Evolutionary conservation across 2,888 invertebrate genomes (phyloP), one percentile per base, ranked within the genome.

Genomic region (Leptopilina myrica): DNA sequence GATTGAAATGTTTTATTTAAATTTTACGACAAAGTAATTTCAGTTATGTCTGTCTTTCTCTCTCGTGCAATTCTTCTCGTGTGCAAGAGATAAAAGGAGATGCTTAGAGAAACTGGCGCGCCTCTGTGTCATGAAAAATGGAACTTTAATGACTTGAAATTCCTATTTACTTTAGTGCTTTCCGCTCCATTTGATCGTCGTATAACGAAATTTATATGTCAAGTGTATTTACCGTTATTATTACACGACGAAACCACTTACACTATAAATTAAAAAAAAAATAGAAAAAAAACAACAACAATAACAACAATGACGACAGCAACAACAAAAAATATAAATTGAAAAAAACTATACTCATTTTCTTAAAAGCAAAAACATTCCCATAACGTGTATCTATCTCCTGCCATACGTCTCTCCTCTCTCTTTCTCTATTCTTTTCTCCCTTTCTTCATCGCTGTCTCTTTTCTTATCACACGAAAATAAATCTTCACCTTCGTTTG

Each of bases 161-260:
- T 73, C 26, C 73, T 56, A 73, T 73, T 73, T 40, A 53, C 20
- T 73, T 73, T 73, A 73, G 33, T 73, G 56, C 73, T 73, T n/a
- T 73, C 69, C n/a, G n/a, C 56, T 56, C n/a, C 56, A 73, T 73
- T 73, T 33, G 73, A 56, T n/a, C 9, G 8, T 73, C 56, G n/a
- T 40, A 49, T 49, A 40, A 56, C 56, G 26, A 53, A 33, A 73
- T 56, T n/a, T 53, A 33, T 73, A 73, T 33, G 73, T 15, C 53
- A 73, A 49, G 53, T 73, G 14, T 33, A 73, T n/a, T 9, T 49
- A 14, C 56, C 56, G n/a, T 15, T 12, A 73, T 26, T 53, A 73
- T 8, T 56, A 33, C 26, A 53, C 11, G 26, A 26, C 20, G 8
- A 11, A 64, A 12, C 33, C 64, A 12, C 20, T 62, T 15, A 62